These are phyloP conservation scores for Plodia interpunctella DNA, from an alignment of 1,140 invertebrate genomes.

Conservation along the genomic window DNA sequence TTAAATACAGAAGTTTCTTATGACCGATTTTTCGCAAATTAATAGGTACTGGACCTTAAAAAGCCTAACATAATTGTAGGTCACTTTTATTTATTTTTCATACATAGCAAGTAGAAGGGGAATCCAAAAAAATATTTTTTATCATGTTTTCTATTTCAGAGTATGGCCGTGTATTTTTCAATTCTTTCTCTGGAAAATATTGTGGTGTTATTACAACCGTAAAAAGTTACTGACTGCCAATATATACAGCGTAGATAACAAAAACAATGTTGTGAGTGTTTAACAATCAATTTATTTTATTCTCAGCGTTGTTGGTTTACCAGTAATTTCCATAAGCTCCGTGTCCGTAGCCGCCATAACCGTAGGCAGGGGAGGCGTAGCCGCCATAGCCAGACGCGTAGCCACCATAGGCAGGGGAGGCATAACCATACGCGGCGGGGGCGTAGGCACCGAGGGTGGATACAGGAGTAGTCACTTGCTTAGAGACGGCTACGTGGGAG, in stretches of 20 bases:
- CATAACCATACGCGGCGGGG: slow-evolving; percentile 9
- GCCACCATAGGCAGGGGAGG: slow-evolving; percentile 13
- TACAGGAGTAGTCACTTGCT: slow-evolving; percentile 13
- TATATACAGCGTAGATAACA: neutral
- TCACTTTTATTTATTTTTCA: too few species aligned
- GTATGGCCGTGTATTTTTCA: too few species aligned
- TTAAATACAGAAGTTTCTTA: too few species aligned
- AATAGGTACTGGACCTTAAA: too few species aligned
- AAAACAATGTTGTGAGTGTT: neutral
- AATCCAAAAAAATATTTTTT: too few species aligned
- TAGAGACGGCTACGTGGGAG: slow-evolving; percentile 14
- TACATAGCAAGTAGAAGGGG: too few species aligned
- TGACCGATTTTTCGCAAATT: too few species aligned
- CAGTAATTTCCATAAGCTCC: slow-evolving; percentile 11
- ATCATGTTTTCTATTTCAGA: too few species aligned
- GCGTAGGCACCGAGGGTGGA: slow-evolving; percentile 4
- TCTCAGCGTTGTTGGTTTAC: neutral
- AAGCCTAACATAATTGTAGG: too few species aligned
- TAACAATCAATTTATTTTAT: neutral
- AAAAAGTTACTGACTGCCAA: too few species aligned
- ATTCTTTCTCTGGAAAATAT: too few species aligned
- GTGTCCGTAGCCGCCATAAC: slow-evolving; percentile 16
- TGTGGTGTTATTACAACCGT: too few species aligned
- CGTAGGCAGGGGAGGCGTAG: neutral
- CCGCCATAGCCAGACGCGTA: slow-evolving; percentile 11